Evolutionary conservation across 2,888 invertebrate genomes (phyloP).

Genomic region (Ernsta delagoae): DNA sequence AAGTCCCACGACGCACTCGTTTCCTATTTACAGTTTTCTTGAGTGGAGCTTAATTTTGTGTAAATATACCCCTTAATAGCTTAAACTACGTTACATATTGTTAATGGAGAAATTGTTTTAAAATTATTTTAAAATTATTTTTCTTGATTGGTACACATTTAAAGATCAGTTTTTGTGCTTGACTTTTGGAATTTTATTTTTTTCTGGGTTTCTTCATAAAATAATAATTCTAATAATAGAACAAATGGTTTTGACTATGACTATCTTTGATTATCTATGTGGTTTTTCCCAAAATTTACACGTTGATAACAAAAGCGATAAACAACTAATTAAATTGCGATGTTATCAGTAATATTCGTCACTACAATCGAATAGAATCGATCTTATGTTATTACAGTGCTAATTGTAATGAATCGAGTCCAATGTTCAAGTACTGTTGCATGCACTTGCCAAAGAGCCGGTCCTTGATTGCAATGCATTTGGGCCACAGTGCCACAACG

Average conservation of each 20-base stretch:
- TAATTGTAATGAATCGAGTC: slow-evolving; percentile 36
- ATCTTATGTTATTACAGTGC: slow-evolving; percentile 19
- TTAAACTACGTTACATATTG: background rate
- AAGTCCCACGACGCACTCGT: slow-evolving; percentile 49
- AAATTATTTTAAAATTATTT: too few species aligned
- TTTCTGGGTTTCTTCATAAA: too few species aligned
- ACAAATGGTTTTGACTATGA: too few species aligned
- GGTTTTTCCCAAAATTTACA: background rate
- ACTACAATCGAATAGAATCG: slow-evolving; percentile 18
- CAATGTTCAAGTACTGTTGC: slow-evolving; percentile 37
- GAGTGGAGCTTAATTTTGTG: background rate
- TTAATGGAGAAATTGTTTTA: background rate
- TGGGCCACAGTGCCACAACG: slow-evolving; percentile 31
- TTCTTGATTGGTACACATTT: too few species aligned
- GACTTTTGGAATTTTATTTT: too few species aligned
- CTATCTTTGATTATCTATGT: background rate
- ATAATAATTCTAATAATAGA: too few species aligned
- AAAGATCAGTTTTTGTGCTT: too few species aligned
- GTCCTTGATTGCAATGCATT: slow-evolving; percentile 52
- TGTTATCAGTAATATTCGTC: background rate
- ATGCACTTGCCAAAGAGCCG: slow-evolving; percentile 49
- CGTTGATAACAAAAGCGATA: too few species aligned
- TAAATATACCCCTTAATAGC: background rate
- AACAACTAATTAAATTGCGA: background rate
- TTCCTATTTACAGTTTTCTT: slow-evolving; percentile 11